These are phyloP conservation scores for Ptiloglossa arizonensis DNA, from an alignment of 1,140 invertebrate species.

Conservation along the genomic window DNA sequence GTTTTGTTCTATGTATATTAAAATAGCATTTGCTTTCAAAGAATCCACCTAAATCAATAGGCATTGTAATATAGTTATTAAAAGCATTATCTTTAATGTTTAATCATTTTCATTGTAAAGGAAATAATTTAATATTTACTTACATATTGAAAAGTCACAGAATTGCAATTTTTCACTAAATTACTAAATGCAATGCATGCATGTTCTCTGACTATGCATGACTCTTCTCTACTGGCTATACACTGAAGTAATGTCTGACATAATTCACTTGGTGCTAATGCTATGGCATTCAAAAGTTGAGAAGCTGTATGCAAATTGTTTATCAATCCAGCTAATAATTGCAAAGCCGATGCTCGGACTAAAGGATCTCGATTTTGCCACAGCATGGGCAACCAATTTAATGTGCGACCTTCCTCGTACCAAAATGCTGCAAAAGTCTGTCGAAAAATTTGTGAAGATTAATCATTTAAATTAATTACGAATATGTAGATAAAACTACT, in stretches of 20 bases:
- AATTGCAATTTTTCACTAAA: constrained; percentile 72
- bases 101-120: neutral
- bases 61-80: neutral
- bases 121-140: constrained; percentile 39
- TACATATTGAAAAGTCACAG: constrained; percentile 71
- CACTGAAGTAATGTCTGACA: constrained; percentile 71
- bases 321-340: constrained; percentile 80
- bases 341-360: constrained; percentile 81
- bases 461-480: neutral
- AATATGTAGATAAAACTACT: neutral
- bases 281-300: constrained; percentile 76
- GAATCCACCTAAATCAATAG: constrained; percentile 65
- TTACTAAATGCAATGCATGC: constrained; percentile 75
- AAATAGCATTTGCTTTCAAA: constrained; percentile 69
- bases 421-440: constrained; percentile 75
- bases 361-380: constrained; percentile 82
- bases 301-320: constrained; percentile 72
- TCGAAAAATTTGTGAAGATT: constrained; percentile 19
- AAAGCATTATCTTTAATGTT: neutral
- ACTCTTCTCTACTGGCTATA: constrained; percentile 71
- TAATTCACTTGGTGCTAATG: constrained; percentile 69
- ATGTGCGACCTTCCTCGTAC: constrained; percentile 70
- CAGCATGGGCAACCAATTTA: constrained; percentile 79
- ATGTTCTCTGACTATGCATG: constrained; percentile 77
- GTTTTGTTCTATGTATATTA: constrained; percentile 71